A percentile compares a stretch with the other conserved stretches of the same genome.
Conservation (phyloP, 2,797 vertebrate species). For the Phataginus tricuspis region DNA sequence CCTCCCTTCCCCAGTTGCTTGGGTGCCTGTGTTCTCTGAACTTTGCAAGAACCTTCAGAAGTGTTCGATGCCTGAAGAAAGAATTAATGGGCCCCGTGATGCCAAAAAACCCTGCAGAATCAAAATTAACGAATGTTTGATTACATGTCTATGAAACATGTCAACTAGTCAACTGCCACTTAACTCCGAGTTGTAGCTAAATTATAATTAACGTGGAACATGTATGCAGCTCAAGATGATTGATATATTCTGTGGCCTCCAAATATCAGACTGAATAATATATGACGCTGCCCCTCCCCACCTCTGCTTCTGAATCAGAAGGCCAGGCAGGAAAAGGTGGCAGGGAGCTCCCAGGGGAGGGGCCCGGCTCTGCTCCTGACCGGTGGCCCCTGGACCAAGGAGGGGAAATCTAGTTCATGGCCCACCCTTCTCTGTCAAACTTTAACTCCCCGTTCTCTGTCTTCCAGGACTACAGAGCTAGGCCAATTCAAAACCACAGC, state of each 20-base stretch:
- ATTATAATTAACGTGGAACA: conserved; percentile 54
- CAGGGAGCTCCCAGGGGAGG: neutral
- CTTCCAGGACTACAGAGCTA: neutral
- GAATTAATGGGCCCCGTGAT: neutral
- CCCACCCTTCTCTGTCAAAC: neutral
- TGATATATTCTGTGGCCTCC: neutral
- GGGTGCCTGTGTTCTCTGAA: neutral
- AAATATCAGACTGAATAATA: neutral
- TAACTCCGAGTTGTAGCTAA: conserved; percentile 36
- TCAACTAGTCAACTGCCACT: conserved; percentile 64
- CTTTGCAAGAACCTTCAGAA: neutral
- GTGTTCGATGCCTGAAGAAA: neutral
- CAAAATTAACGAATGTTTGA: conserved; percentile 64
- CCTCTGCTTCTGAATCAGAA: neutral
- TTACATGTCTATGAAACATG: conserved; percentile 59
- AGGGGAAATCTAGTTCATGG: neutral
- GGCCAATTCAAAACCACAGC: neutral
- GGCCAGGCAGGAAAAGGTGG: neutral
- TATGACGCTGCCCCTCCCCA: neutral
- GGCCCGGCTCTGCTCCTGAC: neutral
- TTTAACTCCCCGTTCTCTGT: neutral
- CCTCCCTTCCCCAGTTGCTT: neutral
- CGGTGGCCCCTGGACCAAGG: too few species aligned
- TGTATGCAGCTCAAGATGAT: neutral
- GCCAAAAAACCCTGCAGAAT: conserved; percentile 55